phyloP scores from a whole-genome alignment of 2,888 invertebrate species.

The Drosophila mimica region DNA sequence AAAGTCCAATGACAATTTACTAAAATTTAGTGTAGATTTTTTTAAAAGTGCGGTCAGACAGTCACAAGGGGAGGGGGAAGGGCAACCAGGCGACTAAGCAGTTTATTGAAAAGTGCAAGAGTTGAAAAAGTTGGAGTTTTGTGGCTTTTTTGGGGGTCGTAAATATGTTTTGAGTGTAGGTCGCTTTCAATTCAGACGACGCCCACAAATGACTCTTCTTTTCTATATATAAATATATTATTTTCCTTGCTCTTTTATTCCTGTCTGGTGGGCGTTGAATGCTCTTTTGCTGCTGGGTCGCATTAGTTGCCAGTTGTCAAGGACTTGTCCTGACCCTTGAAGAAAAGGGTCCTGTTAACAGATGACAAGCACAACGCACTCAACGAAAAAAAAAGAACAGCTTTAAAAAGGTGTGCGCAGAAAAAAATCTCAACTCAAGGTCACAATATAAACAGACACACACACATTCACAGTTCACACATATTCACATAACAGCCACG shows the following conservation, averaged over 20 bases:
- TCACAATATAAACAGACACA: constrained; percentile 24
- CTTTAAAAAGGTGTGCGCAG: constrained; percentile 1
- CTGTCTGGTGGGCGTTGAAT: constrained; percentile 39
- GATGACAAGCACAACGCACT: constrained; percentile 18
- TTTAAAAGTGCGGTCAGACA: background rate
- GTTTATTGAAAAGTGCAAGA: constrained; percentile 75
- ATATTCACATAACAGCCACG: constrained; percentile 9
- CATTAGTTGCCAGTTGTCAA: constrained; percentile 45
- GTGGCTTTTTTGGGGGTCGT: constrained; percentile 22
- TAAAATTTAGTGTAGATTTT: background rate
- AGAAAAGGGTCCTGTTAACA: constrained; percentile 6
- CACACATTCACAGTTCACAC: background rate
- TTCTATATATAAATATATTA: background rate
- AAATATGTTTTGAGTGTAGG: constrained; percentile 46
- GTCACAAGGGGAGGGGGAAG: background rate
- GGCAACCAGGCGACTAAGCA: constrained; percentile 64
- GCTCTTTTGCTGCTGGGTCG: constrained; percentile 4
- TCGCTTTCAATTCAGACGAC: constrained; percentile 52
- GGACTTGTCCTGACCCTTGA: constrained; percentile 18
- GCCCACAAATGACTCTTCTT: constrained; percentile 47
- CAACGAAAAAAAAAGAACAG: background rate
- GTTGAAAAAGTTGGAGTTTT: constrained; percentile 2
- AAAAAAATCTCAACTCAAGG: constrained; percentile 47
- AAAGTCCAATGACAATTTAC: background rate
- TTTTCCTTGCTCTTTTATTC: background rate